A percentile compares a stretch with the other conserved stretches of the same genome.
These are phyloP conservation scores for Xyrauchen texanus DNA, from an alignment of 2,113 vertebrate genomes.

Conservation along the genomic window DNA sequence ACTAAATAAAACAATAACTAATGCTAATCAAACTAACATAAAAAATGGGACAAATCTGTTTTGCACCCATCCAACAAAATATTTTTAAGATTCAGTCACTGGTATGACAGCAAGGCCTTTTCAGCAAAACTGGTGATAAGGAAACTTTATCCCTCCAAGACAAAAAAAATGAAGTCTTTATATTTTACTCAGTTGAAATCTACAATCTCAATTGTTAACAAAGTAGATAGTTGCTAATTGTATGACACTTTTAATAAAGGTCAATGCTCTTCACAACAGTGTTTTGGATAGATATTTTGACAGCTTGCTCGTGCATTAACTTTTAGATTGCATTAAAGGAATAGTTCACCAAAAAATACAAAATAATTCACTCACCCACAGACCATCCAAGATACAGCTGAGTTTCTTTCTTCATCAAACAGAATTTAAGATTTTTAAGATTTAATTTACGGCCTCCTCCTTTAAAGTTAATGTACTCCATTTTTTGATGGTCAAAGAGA, in stretches of 20 bases:
- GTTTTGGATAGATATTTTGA: constrained; percentile 68
- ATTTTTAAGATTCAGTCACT: background rate
- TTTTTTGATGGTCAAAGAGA: too few relatives aligned
- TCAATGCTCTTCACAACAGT: constrained; percentile 60
- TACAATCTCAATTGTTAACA: too few relatives aligned
- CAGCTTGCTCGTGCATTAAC: constrained; percentile 52
- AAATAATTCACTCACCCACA: too few relatives aligned
- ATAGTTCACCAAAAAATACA: too few relatives aligned
- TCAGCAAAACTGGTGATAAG: constrained; percentile 7
- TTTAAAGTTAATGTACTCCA: too few relatives aligned
- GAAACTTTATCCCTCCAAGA: constrained; percentile 51
- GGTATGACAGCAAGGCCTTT: background rate
- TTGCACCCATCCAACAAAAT: background rate
- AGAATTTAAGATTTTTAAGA: too few relatives aligned
- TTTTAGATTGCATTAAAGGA: too few relatives aligned
- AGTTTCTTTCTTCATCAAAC: too few relatives aligned
- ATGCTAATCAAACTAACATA: background rate
- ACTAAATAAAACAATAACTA: too few relatives aligned
- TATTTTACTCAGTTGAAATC: too few relatives aligned
- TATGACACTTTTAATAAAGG: constrained; percentile 73
- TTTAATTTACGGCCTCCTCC: too few relatives aligned
- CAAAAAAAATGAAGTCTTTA: constrained; percentile 59
- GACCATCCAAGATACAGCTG: too few relatives aligned
- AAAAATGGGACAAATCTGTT: background rate
- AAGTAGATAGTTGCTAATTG: constrained; percentile 71